Percentiles rank a stretch among this genome's conserved stretches.
phyloP scores from a whole-genome alignment of 2,113 vertebrate species.

The Odontesthes bonariensis region DNA sequence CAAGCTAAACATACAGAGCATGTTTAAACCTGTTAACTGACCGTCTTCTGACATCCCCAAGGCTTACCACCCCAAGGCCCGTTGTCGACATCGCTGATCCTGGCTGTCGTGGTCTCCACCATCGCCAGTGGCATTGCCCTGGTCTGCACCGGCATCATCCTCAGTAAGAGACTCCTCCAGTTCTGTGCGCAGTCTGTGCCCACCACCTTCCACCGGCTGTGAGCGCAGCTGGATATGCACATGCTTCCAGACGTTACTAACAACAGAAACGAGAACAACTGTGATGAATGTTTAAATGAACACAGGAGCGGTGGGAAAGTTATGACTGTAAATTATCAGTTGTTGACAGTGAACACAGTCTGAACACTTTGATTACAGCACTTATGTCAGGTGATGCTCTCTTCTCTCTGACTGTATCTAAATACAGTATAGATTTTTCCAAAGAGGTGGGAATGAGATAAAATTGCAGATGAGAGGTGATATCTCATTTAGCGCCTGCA shows the following conservation, averaged over 20 bases:
- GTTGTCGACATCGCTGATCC: conserved; percentile 85
- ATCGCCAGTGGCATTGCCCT: conserved; percentile 85
- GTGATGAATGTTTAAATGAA: conserved; percentile 24
- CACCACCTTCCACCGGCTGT: conserved; percentile 82
- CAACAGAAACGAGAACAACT: conserved; percentile 29
- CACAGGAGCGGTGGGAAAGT: conserved; percentile 14
- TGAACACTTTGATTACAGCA: conserved; percentile 33
- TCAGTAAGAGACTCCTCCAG: conserved; percentile 88
- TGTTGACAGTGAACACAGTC: conserved; percentile 15
- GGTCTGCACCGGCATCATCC: conserved; percentile 86
- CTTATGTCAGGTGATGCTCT: conserved; percentile 28
- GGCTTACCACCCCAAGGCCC: conserved; percentile 71
- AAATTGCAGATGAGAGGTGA: conserved; percentile 15
- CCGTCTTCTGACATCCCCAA: conserved; percentile 54
- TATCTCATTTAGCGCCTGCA: conserved; percentile 29
- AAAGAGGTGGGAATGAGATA: conserved; percentile 15
- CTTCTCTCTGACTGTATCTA: conserved; percentile 22
- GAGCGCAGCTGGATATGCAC: conserved; percentile 52
- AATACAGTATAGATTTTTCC: conserved; percentile 7
- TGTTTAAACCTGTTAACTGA: neutral
- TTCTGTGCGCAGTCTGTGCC: conserved; percentile 79
- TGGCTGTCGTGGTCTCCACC: conserved; percentile 86
- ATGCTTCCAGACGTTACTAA: conserved; percentile 45
- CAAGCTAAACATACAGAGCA: neutral
- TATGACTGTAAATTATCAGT: neutral